Evolutionary conservation across 2,113 vertebrate genomes (phyloP).

Genomic region (Prionailurus bengalensis): DNA sequence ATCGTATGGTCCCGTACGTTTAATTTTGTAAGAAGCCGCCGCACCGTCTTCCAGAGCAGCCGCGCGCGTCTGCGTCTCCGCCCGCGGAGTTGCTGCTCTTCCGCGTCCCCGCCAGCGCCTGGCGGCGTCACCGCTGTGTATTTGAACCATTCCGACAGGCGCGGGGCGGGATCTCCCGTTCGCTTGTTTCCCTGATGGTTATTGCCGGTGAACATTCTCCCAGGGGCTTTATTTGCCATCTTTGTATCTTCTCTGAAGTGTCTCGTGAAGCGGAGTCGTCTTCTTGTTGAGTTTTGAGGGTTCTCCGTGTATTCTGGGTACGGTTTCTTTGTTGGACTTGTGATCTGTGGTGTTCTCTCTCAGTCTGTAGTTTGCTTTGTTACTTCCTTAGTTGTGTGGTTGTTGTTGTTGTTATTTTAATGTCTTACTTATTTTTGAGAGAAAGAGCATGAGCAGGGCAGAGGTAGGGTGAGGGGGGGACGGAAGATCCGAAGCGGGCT

Average conservation of each 20-base stretch:
- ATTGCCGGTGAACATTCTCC: not conserved
- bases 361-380: not conserved
- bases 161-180: not conserved
- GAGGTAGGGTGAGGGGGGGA: no score
- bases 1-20: accelerated
- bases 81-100: not conserved
- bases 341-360: not conserved
- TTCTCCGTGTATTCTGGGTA: not conserved
- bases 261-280: not conserved
- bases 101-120: no score
- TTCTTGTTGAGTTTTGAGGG: not conserved
- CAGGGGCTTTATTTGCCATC: not conserved
- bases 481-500: no score
- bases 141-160: not conserved
- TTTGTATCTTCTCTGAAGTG: not conserved
- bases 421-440: no score
- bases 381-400: not conserved
- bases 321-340: not conserved
- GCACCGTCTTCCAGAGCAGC: not conserved
- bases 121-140: not conserved
- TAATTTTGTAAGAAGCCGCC: not conserved
- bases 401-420: no score
- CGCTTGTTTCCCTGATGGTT: not conserved
- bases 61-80: not conserved
- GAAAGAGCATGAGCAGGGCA: no score